Evolutionary conservation across 1,140 invertebrate genomes (phyloP).

Genomic region (Trachelipus rathkii): DNA sequence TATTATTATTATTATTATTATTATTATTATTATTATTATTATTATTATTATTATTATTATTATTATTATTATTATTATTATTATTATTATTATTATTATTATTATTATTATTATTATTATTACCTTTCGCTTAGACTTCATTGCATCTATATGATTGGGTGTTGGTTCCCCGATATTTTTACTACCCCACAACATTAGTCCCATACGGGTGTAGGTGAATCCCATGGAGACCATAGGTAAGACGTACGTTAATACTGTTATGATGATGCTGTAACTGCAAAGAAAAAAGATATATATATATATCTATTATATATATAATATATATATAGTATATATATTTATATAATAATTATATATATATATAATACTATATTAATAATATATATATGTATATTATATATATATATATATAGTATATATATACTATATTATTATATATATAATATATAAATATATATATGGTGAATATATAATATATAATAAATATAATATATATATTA

Average conservation of each 20-base stretch:
- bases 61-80: too few species aligned
- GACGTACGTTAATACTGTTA: constrained; percentile 88
- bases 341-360: constrained; percentile 2
- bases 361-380: neutral
- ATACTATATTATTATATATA: too few species aligned
- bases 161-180: constrained; percentile 84
- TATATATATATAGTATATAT: too few species aligned
- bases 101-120: constrained; percentile 27
- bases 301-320: neutral
- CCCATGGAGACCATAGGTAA: constrained; percentile 87
- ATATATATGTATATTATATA: too few species aligned
- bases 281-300: constrained; percentile 45
- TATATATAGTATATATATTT: constrained; percentile 14
- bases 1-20: too few species aligned
- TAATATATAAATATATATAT: too few species aligned
- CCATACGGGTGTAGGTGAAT: constrained; percentile 85
- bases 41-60: too few species aligned
- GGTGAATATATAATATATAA: too few species aligned
- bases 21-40: too few species aligned
- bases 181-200: constrained; percentile 81
- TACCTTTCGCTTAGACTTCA: constrained; percentile 84
- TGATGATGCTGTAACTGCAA: constrained; percentile 78
- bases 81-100: too few species aligned
- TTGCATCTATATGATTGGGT: constrained; percentile 73
- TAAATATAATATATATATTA: too few species aligned